Percentiles rank a stretch among this genome's conserved stretches.
phyloP scores from a whole-genome alignment of 64 coral and sea anemone species.

The Pachyseris speciosa region DNA sequence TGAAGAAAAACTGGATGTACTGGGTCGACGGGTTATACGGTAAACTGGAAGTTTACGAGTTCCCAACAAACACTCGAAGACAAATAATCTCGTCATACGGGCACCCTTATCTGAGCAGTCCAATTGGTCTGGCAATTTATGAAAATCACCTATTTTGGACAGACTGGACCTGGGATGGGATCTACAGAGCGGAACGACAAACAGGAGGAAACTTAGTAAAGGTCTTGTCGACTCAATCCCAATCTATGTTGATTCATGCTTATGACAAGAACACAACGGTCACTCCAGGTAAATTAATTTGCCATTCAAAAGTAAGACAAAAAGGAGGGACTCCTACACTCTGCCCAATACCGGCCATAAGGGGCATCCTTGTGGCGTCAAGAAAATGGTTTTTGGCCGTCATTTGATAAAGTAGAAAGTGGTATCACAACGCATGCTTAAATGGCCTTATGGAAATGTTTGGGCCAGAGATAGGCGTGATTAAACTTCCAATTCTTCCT shows the following conservation, averaged over 20 bases:
- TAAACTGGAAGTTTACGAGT: constrained; percentile 35
- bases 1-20: constrained; percentile 46
- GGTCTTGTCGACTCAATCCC: not conserved
- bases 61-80: not conserved
- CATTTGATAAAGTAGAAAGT: too few relatives aligned
- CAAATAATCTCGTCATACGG: not conserved
- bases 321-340: too few relatives aligned
- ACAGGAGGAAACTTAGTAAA: not conserved
- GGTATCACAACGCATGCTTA: too few relatives aligned
- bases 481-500: too few relatives aligned
- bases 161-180: not conserved
- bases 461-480: too few relatives aligned
- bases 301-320: too few relatives aligned
- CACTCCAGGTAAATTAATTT: not conserved
- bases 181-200: not conserved
- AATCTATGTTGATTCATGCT: not conserved
- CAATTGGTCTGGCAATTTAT: not conserved
- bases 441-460: too few relatives aligned
- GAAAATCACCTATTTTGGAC: constrained; percentile 29
- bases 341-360: too few relatives aligned
- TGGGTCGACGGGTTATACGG: constrained; percentile 16
- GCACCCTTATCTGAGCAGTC: not conserved
- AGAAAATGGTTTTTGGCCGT: too few relatives aligned
- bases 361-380: not conserved
- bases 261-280: not conserved